Percentiles rank a stretch among this genome's conserved stretches.
phyloP scores from a whole-genome alignment of 2,888 invertebrate genomes.

The Nomada ferruginata region DNA sequence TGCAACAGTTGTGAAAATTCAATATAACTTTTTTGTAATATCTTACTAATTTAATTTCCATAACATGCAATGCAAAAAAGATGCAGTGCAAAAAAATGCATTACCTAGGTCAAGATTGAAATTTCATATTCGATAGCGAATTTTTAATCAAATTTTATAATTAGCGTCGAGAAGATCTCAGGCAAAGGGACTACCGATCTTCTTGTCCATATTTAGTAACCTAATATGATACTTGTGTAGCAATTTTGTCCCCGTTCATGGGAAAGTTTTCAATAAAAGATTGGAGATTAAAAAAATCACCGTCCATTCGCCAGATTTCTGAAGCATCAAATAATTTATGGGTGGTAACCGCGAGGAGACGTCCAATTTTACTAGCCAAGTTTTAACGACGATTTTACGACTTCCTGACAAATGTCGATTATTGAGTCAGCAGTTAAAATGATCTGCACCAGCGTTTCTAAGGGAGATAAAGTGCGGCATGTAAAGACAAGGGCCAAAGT shows the following conservation, averaged over 20 bases:
- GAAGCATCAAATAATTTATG: conserved; percentile 1
- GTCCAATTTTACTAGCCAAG: conserved; percentile 60
- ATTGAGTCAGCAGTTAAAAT: conserved; percentile 62
- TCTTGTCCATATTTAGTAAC: background rate
- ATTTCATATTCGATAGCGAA: background rate
- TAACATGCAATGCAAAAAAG: too few relatives aligned
- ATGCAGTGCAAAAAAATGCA: too few relatives aligned
- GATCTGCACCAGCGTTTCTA: conserved; percentile 34
- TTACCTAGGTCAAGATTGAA: too few relatives aligned
- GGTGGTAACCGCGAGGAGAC: too few relatives aligned
- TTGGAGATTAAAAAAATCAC: too few relatives aligned
- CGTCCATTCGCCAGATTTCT: background rate
- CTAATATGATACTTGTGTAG: too few relatives aligned
- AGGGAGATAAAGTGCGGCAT: conserved; percentile 1
- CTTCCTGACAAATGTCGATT: conserved; percentile 61
- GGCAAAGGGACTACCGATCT: background rate
- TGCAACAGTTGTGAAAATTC: conserved; percentile 20
- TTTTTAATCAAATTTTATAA: background rate
- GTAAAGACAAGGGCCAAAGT: conserved; percentile 16
- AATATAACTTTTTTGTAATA: conserved; percentile 19
- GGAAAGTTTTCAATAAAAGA: too few relatives aligned
- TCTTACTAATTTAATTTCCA: background rate
- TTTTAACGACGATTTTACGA: conserved; percentile 76
- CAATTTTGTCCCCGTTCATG: too few relatives aligned
- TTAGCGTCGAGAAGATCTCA: background rate